Evolutionary conservation across 2,888 invertebrate species (phyloP), one percentile per base, ranked within the genome.

Genomic region (Pollenia angustigena): DNA sequence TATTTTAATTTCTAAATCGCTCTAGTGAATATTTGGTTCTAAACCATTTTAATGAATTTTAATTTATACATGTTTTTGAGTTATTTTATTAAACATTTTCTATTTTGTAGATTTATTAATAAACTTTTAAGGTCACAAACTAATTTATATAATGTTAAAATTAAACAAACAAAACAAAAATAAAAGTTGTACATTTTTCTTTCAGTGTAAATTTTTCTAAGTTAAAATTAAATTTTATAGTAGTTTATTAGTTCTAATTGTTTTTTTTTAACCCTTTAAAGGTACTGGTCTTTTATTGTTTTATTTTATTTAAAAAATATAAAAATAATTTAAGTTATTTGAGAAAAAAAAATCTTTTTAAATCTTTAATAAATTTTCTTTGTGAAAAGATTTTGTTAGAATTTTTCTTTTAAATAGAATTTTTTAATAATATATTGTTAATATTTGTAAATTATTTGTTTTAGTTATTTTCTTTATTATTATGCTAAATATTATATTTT

Each of bases 271-370:
- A 74, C 62, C 76, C 62, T 75, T n/a, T 66, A 76, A 32, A 87
- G 84, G 87, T 87, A 87, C 78, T 87, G 87, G 87, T 87, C 84
- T 87, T 78, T 81, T 68, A 68, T 82, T 64, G 75, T 82, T 71
- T 83, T 71, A 60, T 83, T 80, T 60, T 81, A 40, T 66, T 75
- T 60, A 72, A 56, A 32, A 72, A 81, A 81, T 32, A 48, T 60
- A 16, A 32, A 40, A 10, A 16, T 42, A 23, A 23, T 32, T 32
- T 32, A 50, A 50, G 46, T 4, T 7, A 56, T 12, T 54, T 42
- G 50, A 42, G 10, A 64, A 64, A 44, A n/a, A 18, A 32, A 46
- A 12, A 40, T 50, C 12, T 32, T 58, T 58, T 58, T 23, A 1
- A 58, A 58, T 23, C 14, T 54, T 54, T 42, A 60, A 23, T 10